These are phyloP conservation scores for Cyprinodon variegatus DNA, from an alignment of 2,113 vertebrate genomes.

Conservation along the genomic window DNA sequence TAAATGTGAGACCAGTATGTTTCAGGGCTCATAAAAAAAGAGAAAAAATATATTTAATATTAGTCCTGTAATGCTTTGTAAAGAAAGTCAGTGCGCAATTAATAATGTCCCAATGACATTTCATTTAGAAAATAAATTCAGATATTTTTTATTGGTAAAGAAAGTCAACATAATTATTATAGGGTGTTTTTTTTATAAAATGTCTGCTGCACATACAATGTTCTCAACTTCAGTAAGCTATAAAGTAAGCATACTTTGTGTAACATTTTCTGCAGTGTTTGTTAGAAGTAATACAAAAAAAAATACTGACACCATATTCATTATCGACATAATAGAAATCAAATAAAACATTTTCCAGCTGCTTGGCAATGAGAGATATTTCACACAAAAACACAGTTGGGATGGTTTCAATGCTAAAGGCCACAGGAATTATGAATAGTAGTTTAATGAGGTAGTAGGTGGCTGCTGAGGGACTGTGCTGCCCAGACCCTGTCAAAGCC, in stretches of 20 bases:
- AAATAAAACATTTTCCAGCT: slow-evolving; percentile 16
- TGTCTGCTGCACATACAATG: background rate
- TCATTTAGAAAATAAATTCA: background rate
- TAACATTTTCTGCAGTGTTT: background rate
- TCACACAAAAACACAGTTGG: slow-evolving; percentile 41
- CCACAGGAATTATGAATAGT: slow-evolving; percentile 52
- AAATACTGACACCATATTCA: background rate
- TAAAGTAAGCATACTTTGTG: background rate
- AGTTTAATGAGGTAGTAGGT: slow-evolving; percentile 63
- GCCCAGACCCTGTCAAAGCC: slow-evolving; percentile 45
- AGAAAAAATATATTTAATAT: background rate
- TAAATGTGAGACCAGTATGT: background rate
- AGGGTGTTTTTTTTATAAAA: background rate
- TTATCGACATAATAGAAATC: slow-evolving; percentile 9
- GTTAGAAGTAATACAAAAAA: background rate
- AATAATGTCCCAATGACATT: background rate
- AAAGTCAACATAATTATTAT: background rate
- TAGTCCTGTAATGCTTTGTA: background rate
- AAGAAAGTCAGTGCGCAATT: background rate
- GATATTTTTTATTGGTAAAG: background rate
- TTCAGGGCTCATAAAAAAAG: background rate
- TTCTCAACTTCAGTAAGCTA: background rate
- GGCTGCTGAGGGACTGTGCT: slow-evolving; percentile 48
- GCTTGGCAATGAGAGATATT: slow-evolving; percentile 23
- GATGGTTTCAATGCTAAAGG: slow-evolving; percentile 37